phyloP scores from a whole-genome alignment of 2,797 vertebrate species.

The Gorsachius magnificus region DNA sequence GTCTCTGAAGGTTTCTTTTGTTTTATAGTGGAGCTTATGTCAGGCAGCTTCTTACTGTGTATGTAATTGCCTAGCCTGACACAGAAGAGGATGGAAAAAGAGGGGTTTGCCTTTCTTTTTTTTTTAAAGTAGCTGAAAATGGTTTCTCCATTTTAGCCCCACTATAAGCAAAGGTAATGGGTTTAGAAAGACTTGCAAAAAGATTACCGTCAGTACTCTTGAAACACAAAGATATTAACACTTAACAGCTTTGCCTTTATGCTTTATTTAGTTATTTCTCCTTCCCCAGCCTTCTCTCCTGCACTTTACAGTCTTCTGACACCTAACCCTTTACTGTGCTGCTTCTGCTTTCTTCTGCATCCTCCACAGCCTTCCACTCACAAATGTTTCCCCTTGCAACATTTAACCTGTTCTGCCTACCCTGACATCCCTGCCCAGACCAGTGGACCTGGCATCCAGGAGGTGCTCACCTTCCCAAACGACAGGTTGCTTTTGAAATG shows the following conservation, averaged over 20 bases:
- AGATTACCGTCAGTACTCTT: slow-evolving; percentile 1
- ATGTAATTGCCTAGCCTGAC: background rate
- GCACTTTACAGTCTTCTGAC: background rate
- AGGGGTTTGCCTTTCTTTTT: background rate
- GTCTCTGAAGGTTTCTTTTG: background rate
- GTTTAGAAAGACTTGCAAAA: background rate
- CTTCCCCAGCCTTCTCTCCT: background rate
- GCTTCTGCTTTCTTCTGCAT: background rate
- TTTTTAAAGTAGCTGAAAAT: background rate
- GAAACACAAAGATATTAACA: slow-evolving; percentile 1
- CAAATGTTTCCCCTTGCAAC: background rate
- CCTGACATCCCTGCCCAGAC: background rate
- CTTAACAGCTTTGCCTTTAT: background rate
- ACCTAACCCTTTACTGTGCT: background rate
- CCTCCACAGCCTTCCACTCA: background rate
- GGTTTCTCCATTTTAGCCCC: background rate
- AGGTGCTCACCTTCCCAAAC: background rate
- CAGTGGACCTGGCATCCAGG: rapidly evolving
- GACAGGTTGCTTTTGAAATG: background rate
- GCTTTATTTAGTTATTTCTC: background rate
- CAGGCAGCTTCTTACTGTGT: background rate
- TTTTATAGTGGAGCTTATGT: background rate
- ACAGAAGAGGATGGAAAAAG: background rate
- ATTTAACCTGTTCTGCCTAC: rapidly evolving
- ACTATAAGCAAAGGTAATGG: background rate